phyloP scores from a whole-genome alignment of 1,140 invertebrate genomes.

The Phymastichus coffea region DNA sequence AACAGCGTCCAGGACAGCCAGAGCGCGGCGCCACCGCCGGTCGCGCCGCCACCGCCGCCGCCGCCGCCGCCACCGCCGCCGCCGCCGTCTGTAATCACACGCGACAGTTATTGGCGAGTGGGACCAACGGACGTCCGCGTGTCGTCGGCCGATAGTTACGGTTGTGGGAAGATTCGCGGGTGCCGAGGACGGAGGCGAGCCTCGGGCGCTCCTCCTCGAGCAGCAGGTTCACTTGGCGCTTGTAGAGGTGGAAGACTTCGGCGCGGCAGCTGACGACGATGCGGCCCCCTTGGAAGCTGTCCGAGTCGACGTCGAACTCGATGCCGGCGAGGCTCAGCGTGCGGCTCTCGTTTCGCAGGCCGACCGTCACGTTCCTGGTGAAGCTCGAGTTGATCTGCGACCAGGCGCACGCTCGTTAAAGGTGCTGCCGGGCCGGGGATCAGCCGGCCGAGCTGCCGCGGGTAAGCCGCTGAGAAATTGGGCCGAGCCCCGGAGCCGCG shows the following conservation, averaged over 20 bases:
- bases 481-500: no score
- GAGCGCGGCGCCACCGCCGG: neutral
- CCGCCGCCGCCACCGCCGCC: no score
- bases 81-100: neutral
- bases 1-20: neutral
- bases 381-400: slow-evolving; percentile 49
- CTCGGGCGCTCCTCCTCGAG: slow-evolving; percentile 66
- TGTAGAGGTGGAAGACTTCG: slow-evolving; percentile 63
- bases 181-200: slow-evolving; percentile 67
- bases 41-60: neutral
- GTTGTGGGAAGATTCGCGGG: slow-evolving; percentile 59
- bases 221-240: slow-evolving; percentile 55
- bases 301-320: slow-evolving; percentile 60
- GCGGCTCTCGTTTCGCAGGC: slow-evolving; percentile 40
- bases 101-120: no score
- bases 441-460: no score
- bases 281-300: slow-evolving; percentile 63
- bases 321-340: slow-evolving; percentile 45
- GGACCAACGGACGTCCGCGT: no score
- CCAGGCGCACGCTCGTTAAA: no score
- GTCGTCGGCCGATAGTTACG: slow-evolving; percentile 40
- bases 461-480: no score
- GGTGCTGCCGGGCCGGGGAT: no score
- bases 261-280: slow-evolving; percentile 65
- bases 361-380: slow-evolving; percentile 47